Conservation (phyloP, 37 sponge, comb jelly and placozoan genomes). For the Oopsacas minuta region DNA sequence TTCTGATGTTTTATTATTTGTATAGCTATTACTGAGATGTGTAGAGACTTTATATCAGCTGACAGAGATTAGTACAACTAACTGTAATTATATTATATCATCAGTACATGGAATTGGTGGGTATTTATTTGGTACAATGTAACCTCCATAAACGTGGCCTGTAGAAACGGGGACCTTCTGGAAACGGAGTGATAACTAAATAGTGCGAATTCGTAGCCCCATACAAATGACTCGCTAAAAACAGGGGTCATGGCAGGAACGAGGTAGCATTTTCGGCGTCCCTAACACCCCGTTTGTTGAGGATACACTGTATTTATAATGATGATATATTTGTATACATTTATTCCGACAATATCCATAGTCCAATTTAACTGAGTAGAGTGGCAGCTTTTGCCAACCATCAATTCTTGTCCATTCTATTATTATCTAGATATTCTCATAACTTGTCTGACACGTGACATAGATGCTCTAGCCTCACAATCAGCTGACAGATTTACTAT, state of each 20-base stretch:
- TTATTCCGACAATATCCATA: too few relatives aligned
- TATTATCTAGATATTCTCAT: not conserved
- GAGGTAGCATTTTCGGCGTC: too few relatives aligned
- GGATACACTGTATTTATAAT: too few relatives aligned
- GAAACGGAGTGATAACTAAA: not conserved
- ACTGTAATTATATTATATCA: not conserved
- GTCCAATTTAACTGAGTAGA: too few relatives aligned
- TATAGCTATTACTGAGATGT: not conserved
- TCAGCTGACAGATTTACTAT: not conserved
- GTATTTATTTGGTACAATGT: not conserved
- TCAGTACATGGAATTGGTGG: not conserved
- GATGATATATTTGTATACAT: too few relatives aligned
- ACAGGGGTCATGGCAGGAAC: too few relatives aligned
- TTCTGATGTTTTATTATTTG: not conserved
- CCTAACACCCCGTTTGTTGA: too few relatives aligned
- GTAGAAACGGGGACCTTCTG: not conserved
- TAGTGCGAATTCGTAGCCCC: not conserved
- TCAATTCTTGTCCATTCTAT: too few relatives aligned
- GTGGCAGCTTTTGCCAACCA: too few relatives aligned
- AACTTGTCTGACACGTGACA: not conserved
- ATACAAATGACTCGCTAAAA: not conserved
- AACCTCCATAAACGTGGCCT: not conserved
- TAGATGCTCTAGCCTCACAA: not conserved
- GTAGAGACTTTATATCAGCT: constrained; percentile 1
- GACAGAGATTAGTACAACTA: not conserved